Base-by-base conservation (phyloP, 2,888 invertebrate genomes). In the Lagria hirta region DNA sequence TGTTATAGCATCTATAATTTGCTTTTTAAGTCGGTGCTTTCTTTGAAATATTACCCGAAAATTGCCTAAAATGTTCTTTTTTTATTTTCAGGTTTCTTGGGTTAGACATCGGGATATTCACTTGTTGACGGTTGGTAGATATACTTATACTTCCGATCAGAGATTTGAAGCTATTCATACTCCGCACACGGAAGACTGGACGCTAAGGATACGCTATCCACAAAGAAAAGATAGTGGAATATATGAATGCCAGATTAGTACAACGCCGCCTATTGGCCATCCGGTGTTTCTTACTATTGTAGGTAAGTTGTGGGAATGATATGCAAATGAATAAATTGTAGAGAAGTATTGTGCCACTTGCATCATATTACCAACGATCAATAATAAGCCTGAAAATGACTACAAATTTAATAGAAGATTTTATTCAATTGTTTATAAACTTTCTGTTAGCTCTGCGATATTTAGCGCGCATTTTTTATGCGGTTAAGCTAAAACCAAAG, bases 221-320 rank as follows among this genome's bases (percentile, higher is more conserved):
- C 85, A 86, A 68, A 76, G 79, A 48, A 82, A 83, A 62, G 87
- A 87, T 66, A 80, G 83, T 2, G 87, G 87, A 21, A 80, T 87
- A 61, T 92, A 92, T 72, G 91, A 92, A 76, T 92, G 91, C 70
- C 92, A 92, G 76, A 89, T 92, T 69, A 89, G 88, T 57, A 91
- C 91, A 34, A 91, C 91, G 49, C 91, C 91, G 33, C 90, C 90
- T 43, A 83, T 88, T 32, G 89, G 90, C 23, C 88, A 88, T 70
- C 83, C 86, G 13, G 83, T 91, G 41, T 83, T 81, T 66, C 79
- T 91, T 49, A 87, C 82, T 56, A 86, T 91, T 65, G 87, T 91
- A 50, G 90, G 91, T 90, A 68, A 85, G 87, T 77, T n/a, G n/a
- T n/a, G n/a, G n/a, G n/a, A n/a, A n/a, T n/a, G n/a, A n/a, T n/a